These are phyloP conservation scores for Hypsibius dujardini DNA, from an alignment of 1,140 invertebrate species.

Conservation along the genomic window DNA sequence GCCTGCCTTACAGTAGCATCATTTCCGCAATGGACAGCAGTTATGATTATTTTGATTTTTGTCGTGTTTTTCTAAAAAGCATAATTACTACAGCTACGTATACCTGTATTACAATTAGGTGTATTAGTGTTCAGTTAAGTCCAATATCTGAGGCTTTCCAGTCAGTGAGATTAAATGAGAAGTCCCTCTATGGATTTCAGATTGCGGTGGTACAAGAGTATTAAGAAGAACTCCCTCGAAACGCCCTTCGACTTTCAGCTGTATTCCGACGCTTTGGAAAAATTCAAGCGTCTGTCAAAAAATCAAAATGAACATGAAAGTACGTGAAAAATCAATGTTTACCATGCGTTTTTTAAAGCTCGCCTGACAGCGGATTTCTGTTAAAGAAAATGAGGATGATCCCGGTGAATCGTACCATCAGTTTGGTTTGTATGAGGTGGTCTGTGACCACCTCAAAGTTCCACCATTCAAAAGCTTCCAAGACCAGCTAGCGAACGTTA, in stretches of 20 bases:
- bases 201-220: constrained; percentile 4
- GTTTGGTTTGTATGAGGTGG: neutral
- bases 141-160: no score
- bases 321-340: neutral
- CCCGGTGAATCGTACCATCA: neutral
- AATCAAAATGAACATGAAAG: neutral
- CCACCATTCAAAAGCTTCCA: neutral
- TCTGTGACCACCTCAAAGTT: neutral
- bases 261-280: neutral
- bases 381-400: neutral
- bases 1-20: neutral
- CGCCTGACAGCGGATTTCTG: neutral
- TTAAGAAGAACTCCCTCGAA: constrained; percentile 1
- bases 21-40: no score
- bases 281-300: neutral
- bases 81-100: no score
- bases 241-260: neutral
- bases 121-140: no score
- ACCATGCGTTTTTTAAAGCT: neutral
- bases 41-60: no score
- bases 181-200: neutral
- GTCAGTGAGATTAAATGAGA: no score
- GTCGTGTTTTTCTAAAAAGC: no score
- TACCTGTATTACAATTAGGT: no score
- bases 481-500: neutral